Evolutionary conservation across 2,888 invertebrate species (phyloP).

Genomic region (Portevinia maculata): DNA sequence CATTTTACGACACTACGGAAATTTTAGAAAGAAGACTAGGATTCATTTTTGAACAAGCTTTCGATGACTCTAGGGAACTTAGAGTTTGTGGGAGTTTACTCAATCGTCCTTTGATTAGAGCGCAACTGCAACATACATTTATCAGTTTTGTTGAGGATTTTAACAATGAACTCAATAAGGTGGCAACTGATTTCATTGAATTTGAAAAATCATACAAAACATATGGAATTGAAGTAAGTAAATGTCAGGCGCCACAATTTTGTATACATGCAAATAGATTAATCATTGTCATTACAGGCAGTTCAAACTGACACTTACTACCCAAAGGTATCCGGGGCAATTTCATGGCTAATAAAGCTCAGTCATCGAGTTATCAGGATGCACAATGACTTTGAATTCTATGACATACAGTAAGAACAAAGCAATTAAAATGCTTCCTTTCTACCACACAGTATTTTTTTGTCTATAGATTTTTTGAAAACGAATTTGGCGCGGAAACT

Average conservation of each 20-base stretch:
- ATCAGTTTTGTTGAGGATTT: conserved; percentile 86
- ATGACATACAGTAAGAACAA: conserved; percentile 86
- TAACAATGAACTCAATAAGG: conserved; percentile 86
- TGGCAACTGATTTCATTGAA: conserved; percentile 86
- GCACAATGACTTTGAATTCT: conserved; percentile 85
- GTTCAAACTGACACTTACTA: conserved; percentile 87
- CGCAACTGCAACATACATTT: conserved; percentile 88
- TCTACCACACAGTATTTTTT: background rate
- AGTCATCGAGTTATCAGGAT: conserved; percentile 85
- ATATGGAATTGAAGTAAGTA: conserved; percentile 73
- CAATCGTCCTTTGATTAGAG: conserved; percentile 89
- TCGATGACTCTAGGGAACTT: conserved; percentile 90
- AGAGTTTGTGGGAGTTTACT: conserved; percentile 90
- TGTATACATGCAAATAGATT: conserved; percentile 74
- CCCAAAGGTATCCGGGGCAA: conserved; percentile 89
- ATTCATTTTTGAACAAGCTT: conserved; percentile 90
- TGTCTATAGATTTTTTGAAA: conserved; percentile 83
- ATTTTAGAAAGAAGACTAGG: conserved; percentile 91
- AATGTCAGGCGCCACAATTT: background rate
- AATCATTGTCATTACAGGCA: conserved; percentile 77
- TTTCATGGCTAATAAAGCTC: conserved; percentile 89
- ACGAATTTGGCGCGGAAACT: conserved; percentile 83
- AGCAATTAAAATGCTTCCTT: background rate
- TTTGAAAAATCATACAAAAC: conserved; percentile 82
- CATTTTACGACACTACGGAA: conserved; percentile 86